phyloP scores from a whole-genome alignment of 2,113 vertebrate genomes.

The Clarias magur region DNA sequence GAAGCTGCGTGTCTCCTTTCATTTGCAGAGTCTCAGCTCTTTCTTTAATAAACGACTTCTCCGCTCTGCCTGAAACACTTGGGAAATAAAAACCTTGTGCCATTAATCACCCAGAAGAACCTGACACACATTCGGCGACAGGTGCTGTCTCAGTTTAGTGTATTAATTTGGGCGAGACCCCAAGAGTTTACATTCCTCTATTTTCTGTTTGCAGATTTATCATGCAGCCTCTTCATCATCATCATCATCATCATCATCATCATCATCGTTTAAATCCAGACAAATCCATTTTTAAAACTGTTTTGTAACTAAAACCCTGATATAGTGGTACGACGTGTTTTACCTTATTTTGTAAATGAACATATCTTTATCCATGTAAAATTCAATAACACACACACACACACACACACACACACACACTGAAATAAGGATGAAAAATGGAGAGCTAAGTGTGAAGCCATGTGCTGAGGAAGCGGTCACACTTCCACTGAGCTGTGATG shows the following conservation, averaged over 20 bases:
- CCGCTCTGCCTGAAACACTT: conserved; percentile 1
- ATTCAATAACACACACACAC: conserved; percentile 5
- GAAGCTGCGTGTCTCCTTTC: conserved; percentile 28
- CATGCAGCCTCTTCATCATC: neutral
- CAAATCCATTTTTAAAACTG: neutral
- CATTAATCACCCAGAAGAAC: conserved; percentile 43
- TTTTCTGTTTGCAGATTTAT: conserved; percentile 18
- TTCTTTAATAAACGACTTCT: conserved; percentile 47
- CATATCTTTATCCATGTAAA: neutral
- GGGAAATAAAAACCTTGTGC: conserved; percentile 47
- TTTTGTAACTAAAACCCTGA: neutral
- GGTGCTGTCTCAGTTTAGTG: conserved; percentile 21
- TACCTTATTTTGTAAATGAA: neutral
- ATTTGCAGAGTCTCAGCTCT: conserved; percentile 41
- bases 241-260: neutral
- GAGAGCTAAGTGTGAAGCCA: neutral
- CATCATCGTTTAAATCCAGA: neutral
- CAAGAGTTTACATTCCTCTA: conserved; percentile 7
- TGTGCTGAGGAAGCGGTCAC: neutral
- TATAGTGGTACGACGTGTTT: neutral
- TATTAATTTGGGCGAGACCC: conserved; percentile 2
- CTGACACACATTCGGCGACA: conserved; percentile 21
- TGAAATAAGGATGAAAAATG: neutral
- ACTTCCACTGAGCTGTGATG: neutral
- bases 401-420: neutral